These are phyloP conservation scores for Mungos mungo DNA, from an alignment of 2,113 vertebrate genomes.

Conservation along the genomic window DNA sequence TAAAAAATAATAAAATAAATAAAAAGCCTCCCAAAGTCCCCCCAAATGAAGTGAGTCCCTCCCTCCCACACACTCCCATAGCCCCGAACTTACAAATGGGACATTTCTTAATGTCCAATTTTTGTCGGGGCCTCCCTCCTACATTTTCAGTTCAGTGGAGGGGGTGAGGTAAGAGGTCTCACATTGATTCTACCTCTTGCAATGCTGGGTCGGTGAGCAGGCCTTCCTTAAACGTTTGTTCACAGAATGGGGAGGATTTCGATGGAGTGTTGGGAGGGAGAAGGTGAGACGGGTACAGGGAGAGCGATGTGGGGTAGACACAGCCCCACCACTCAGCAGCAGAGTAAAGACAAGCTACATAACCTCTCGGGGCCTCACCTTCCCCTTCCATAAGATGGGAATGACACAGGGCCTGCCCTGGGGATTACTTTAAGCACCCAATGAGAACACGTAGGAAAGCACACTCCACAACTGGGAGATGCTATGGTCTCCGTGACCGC, in stretches of 20 bases:
- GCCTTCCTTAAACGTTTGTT: background rate
- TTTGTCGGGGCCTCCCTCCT: background rate
- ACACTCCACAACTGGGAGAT: background rate
- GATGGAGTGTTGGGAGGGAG: background rate
- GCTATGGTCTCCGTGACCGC: too few species aligned
- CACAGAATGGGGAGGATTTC: background rate
- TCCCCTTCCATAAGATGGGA: background rate
- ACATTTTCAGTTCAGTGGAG: background rate
- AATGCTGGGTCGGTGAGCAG: too few species aligned
- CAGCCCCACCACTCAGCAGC: background rate
- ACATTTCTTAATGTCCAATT: background rate
- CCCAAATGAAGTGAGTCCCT: background rate
- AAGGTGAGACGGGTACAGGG: background rate
- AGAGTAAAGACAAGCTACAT: background rate
- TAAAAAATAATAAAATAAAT: background rate
- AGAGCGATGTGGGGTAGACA: background rate
- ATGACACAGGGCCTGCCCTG: background rate
- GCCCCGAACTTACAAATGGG: background rate
- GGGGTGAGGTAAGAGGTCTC: background rate
- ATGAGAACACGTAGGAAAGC: background rate
- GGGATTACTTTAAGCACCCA: background rate
- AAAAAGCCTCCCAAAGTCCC: background rate
- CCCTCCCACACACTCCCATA: background rate
- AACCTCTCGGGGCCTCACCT: background rate
- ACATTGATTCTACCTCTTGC: background rate